These are phyloP conservation scores for Coptotermes formosanus DNA, from an alignment of 1,140 invertebrate species.

Conservation along the genomic window DNA sequence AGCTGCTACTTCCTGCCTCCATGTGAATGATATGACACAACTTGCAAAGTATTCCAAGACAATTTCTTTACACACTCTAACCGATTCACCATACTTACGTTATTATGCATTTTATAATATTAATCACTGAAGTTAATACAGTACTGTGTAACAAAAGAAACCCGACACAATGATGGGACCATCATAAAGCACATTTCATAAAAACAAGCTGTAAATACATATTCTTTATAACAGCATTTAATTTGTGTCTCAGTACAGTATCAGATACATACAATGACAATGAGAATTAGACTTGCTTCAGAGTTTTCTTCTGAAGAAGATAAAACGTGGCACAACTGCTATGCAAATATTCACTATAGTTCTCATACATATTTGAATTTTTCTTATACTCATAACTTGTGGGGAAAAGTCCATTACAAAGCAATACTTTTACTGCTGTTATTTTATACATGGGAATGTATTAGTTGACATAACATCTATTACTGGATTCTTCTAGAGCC, in stretches of 20 bases:
- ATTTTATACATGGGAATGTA: constrained; percentile 14
- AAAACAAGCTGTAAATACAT: too few species aligned
- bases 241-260: neutral
- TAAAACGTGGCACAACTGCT: neutral
- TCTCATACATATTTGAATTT: neutral
- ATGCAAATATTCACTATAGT: neutral
- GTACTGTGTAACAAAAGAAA: too few species aligned
- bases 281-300: neutral
- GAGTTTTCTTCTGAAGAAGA: neutral
- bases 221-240: neutral
- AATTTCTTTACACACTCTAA: too few species aligned
- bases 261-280: neutral
- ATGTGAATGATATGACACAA: too few species aligned
- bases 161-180: too few species aligned
- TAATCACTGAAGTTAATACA: too few species aligned
- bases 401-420: neutral
- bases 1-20: too few species aligned
- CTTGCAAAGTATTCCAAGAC: too few species aligned
- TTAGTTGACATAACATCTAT: neutral
- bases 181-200: too few species aligned
- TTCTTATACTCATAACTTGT: neutral
- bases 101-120: too few species aligned
- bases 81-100: too few species aligned
- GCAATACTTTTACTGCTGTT: neutral
- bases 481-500: neutral